Conservation (phyloP, 2,797 vertebrate species). For the Malacoctenus gilli region DNA sequence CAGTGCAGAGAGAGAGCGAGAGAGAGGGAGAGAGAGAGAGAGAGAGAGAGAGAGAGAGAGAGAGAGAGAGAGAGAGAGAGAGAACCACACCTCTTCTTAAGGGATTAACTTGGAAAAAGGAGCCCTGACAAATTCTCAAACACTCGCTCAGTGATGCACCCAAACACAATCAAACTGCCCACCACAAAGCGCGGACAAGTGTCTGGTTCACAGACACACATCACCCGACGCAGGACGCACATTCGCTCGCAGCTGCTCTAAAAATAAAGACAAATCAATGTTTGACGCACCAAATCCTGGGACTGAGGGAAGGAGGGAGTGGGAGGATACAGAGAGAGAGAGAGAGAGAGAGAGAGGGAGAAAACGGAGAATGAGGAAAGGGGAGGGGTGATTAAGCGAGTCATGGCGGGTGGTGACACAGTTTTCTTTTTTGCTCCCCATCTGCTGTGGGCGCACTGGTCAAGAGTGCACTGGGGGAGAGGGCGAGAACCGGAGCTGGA, state of each 20-base stretch:
- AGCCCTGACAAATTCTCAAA: slow-evolving; percentile 51
- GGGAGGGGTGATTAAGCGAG: slow-evolving; percentile 67
- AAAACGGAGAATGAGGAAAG: too few relatives aligned
- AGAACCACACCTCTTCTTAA: slow-evolving; percentile 78
- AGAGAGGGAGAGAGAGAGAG: slow-evolving; percentile 43
- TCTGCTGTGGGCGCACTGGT: slow-evolving; percentile 70
- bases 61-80: slow-evolving; percentile 54
- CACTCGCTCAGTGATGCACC: slow-evolving; percentile 30
- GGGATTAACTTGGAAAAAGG: slow-evolving; percentile 77
- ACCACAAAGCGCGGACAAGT: slow-evolving; percentile 16
- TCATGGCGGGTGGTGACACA: slow-evolving; percentile 75
- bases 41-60: slow-evolving; percentile 49
- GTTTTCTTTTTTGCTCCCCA: slow-evolving; percentile 68
- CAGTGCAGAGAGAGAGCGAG: slow-evolving; percentile 41
- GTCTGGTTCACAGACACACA: slow-evolving; percentile 38
- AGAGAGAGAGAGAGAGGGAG: slow-evolving; percentile 14
- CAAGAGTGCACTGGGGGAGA: slow-evolving; percentile 70
- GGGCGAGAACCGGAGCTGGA: slow-evolving; percentile 41
- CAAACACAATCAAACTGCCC: slow-evolving; percentile 51
- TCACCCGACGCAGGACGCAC: slow-evolving; percentile 13
- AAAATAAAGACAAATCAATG: slow-evolving; percentile 73
- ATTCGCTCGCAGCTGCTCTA: slow-evolving; percentile 57
- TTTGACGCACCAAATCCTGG: slow-evolving; percentile 65
- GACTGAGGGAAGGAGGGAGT: slow-evolving; percentile 59
- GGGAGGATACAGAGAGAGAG: slow-evolving; percentile 45